These are phyloP conservation scores for Macaria notata DNA, from an alignment of 2,888 invertebrate species.

Conservation along the genomic window DNA sequence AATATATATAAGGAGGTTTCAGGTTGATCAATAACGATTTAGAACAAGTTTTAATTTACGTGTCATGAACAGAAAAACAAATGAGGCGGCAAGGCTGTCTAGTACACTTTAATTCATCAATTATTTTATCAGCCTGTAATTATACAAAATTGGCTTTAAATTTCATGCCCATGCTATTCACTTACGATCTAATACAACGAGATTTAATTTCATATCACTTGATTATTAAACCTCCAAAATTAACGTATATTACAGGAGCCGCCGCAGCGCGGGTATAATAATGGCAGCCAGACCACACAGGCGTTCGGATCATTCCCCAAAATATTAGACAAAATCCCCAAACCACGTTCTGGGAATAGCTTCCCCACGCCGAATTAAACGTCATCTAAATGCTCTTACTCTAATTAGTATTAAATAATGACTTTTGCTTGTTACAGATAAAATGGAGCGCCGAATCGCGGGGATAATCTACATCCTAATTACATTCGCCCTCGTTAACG, in stretches of 20 bases:
- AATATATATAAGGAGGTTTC: no score
- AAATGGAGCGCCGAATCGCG: slow-evolving; percentile 69
- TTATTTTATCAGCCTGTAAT: slow-evolving; percentile 8
- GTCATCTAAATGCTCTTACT: slow-evolving; percentile 34
- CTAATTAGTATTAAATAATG: slow-evolving; percentile 28
- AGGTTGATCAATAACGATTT: no score
- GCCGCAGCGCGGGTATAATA: slow-evolving; percentile 25
- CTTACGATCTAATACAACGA: slow-evolving; percentile 16
- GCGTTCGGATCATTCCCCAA: slow-evolving; percentile 15
- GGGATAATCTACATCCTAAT: slow-evolving; percentile 70
- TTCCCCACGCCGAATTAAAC: slow-evolving; percentile 25
- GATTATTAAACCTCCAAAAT: slow-evolving; percentile 32
- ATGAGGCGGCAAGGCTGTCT: slow-evolving; percentile 8
- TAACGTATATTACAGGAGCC: slow-evolving; percentile 26
- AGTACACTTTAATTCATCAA: slow-evolving; percentile 2
- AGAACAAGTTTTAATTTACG: no score
- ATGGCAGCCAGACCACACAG: slow-evolving; percentile 22
- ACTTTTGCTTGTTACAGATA: slow-evolving; percentile 72
- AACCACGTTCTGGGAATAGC: slow-evolving; percentile 26
- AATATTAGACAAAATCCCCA: slow-evolving; percentile 21
- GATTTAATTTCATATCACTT: slow-evolving; percentile 27
- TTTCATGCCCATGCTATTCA: slow-evolving; percentile 15
- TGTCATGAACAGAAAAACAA: background rate
- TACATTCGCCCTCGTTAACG: slow-evolving; percentile 70
- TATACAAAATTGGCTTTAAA: slow-evolving; percentile 1